Base-by-base conservation (phyloP, 2,888 invertebrate species). In the Nomada fabriciana region DNA sequence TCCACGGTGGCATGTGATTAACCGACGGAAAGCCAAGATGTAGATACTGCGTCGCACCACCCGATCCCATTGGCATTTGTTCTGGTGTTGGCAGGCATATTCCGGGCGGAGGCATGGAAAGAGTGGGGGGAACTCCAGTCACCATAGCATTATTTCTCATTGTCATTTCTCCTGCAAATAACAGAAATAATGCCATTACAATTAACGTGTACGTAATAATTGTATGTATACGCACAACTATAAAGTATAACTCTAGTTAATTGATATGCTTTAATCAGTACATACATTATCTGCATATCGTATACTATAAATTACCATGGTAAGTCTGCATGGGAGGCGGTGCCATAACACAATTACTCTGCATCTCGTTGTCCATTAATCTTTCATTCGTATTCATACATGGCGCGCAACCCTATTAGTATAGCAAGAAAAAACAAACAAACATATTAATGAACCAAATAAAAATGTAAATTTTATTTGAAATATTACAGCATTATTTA, bases 31-130 rank as follows among this genome's bases (percentile, higher is more conserved):
- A 93, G 69, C 93, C 92, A 65, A 93, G 87, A 64, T 92, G 93
- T 68, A 93, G 88, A 80, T 93, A 93, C 74, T 92, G 93, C 15
- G 91, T 87, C 55, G 55, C 87, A 79, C 72, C 89, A 60, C 89
- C 88, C 4, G 90, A 83, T 52, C 90, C 90, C 88, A 93, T 92
- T 23, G 91, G 88, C 89, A 93, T 91, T 84, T 93, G 93, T 18
- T 94, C 94, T 9, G 91, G 90, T 18, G 90, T 88, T 4, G 93
- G 91, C 47, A 93, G 79, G 80, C 93, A 93, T 23, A 94, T 84
- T 52, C 93, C 93, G 42, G 93, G 91, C 15, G 93, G 93, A 78
- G 93, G 93, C 86, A 93, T 89, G 23, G 91, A 90, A 53, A 93
- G 76, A 64, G 91, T 92, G 29, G 93, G 93, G 3, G 93, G 93